These are phyloP conservation scores for Lacerta agilis DNA, from an alignment of 2,797 vertebrate genomes.

Conservation along the genomic window DNA sequence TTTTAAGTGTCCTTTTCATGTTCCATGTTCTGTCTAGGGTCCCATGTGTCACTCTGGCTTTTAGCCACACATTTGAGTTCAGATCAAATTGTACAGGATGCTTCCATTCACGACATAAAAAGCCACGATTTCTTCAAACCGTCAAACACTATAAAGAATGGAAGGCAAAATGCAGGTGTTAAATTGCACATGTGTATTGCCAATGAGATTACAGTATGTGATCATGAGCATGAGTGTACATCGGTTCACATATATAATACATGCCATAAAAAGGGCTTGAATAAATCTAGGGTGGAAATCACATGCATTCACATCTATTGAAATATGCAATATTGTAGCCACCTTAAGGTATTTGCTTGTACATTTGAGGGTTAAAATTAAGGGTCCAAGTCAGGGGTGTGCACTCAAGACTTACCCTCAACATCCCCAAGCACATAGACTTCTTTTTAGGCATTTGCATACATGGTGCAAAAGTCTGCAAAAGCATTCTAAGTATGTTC, in stretches of 20 bases:
- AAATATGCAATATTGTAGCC: no score
- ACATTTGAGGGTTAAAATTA: neutral
- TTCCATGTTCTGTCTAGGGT: neutral
- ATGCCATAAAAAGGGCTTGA: no score
- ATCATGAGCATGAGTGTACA: no score
- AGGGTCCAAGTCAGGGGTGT: no score
- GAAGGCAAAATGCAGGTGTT: neutral
- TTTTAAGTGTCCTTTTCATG: conserved; percentile 11
- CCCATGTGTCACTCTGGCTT: neutral
- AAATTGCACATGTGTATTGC: neutral
- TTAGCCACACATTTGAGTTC: neutral
- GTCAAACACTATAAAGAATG: neutral
- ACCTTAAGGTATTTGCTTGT: no score
- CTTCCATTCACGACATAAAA: neutral
- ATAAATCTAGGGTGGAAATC: neutral
- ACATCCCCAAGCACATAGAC: no score
- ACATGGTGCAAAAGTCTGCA: no score
- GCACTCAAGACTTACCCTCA: no score
- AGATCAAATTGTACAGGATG: neutral
- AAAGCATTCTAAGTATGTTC: no score
- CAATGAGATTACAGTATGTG: no score
- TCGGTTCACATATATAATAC: neutral
- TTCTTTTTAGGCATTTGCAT: no score
- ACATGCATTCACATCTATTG: neutral
- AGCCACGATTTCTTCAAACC: neutral